phyloP scores from a whole-genome alignment of 2,113 vertebrate species.

The Nothoprocta perdicaria region DNA sequence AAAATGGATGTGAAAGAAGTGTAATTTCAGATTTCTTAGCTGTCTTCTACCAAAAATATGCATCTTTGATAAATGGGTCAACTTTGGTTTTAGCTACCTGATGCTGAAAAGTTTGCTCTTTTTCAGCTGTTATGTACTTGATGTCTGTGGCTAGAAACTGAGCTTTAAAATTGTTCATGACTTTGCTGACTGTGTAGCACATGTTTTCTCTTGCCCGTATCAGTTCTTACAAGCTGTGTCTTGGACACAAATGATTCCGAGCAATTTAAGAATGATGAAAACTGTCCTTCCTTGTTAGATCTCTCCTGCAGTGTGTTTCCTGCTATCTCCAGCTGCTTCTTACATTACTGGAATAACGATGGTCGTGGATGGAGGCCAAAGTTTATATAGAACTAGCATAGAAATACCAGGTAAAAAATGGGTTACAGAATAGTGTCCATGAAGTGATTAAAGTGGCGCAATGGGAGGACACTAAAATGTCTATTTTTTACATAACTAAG shows the following conservation, averaged over 20 bases:
- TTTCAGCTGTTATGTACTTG: not conserved
- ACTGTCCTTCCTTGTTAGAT: slow-evolving; percentile 75
- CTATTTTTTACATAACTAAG: not conserved
- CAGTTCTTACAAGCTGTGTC: not conserved
- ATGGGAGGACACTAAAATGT: not conserved
- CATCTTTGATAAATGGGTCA: not conserved
- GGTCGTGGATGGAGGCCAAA: slow-evolving; percentile 86
- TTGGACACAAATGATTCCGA: not conserved
- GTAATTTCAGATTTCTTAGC: not conserved
- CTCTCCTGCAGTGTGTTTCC: slow-evolving; percentile 89
- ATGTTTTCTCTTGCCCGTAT: not conserved
- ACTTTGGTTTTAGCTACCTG: not conserved
- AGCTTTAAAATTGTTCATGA: not conserved
- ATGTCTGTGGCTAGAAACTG: not conserved
- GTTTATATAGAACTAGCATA: slow-evolving; percentile 74
- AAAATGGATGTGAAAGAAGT: not conserved
- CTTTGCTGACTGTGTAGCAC: not conserved
- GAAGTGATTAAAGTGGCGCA: not conserved
- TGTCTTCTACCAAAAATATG: not conserved
- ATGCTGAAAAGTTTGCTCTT: not conserved
- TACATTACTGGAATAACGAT: slow-evolving; percentile 89
- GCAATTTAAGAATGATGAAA: not conserved
- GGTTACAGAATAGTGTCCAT: not conserved
- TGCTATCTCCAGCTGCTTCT: slow-evolving; percentile 91
- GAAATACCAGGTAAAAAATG: slow-evolving; percentile 82